Evolutionary conservation across 2,113 vertebrate genomes (phyloP), one percentile per base, ranked within the genome.

Genomic region (Megaptera novaeangliae): DNA sequence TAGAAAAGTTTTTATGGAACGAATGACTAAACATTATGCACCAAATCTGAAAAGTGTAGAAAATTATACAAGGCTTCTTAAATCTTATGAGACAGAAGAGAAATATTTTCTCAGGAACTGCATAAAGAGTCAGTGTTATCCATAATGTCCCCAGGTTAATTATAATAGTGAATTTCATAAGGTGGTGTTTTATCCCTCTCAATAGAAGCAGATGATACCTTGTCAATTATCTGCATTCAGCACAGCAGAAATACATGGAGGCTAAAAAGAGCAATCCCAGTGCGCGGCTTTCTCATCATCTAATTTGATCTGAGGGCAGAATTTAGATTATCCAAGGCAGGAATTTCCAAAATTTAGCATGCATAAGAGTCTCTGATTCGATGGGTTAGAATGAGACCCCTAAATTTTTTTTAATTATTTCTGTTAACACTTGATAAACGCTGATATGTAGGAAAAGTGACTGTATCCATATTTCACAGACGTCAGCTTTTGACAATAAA

Each of bases 341-440:
- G 12, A 80, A 96, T 49, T 49, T 92, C 8, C 36, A 57, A 69
- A 89, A 94, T 72, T 81, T 74, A 85, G 4, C 34, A 52, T 57
- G 8, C 55, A 49, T 34, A 88, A 80, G 6, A 84, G n/a, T 59
- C 64, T 83, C 17, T 88, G 10, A 68, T 71, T 59, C 18, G 74
- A 18, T 91, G 17, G 20, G 5, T 59, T 6, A 57, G 31, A 31
- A 20, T 8, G 2, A 9, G n/a, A 14, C 10, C 29, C 8, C 39
- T 69, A 44, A 36, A 55, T 90, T 86, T 81, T 75, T 34, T 18
- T 12, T 25, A 88, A 78, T 23, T 80, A 8, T 57, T 66, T 18
- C 12, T 93, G 34, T 66, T 68, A 95, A 93, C 8, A 80, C 29
- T 94, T 94, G 78, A 82, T 88, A 93, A 95, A 68, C 52, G 25